Evolutionary conservation across 2,113 vertebrate genomes (phyloP).

Genomic region (Arvicanthis niloticus): DNA sequence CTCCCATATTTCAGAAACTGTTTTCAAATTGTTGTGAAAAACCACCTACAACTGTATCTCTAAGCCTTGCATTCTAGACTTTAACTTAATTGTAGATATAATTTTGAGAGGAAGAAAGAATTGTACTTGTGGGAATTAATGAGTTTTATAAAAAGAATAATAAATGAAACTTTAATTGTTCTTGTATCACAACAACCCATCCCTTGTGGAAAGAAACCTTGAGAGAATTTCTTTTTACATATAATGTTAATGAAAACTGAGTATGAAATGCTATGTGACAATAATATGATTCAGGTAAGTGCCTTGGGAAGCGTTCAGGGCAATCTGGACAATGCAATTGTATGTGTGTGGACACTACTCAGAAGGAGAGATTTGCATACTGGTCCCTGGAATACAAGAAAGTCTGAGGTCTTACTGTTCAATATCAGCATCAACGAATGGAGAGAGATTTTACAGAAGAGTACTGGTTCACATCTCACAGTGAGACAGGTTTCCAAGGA

Average conservation of each 20-base stretch:
- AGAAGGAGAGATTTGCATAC: neutral
- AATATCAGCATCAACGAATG: neutral
- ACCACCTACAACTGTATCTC: neutral
- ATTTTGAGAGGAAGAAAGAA: neutral
- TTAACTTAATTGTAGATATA: neutral
- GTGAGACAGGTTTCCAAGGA: neutral
- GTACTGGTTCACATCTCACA: neutral
- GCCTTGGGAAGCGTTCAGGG: neutral
- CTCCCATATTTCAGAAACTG: conserved; percentile 15
- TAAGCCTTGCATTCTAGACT: neutral
- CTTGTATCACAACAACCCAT: neutral
- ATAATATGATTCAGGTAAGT: neutral
- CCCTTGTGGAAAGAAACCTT: neutral
- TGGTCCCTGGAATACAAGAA: neutral
- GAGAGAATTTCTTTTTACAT: neutral
- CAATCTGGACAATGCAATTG: neutral
- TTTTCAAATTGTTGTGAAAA: neutral
- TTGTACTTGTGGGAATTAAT: neutral
- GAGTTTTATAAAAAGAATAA: neutral
- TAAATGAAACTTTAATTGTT: conserved; percentile 44
- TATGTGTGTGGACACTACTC: neutral
- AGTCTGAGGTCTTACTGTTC: neutral
- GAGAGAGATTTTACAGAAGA: neutral
- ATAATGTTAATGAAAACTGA: neutral
- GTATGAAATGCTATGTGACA: neutral